Conservation (phyloP, 2,113 vertebrate genomes). For the Promerops cafer region DNA sequence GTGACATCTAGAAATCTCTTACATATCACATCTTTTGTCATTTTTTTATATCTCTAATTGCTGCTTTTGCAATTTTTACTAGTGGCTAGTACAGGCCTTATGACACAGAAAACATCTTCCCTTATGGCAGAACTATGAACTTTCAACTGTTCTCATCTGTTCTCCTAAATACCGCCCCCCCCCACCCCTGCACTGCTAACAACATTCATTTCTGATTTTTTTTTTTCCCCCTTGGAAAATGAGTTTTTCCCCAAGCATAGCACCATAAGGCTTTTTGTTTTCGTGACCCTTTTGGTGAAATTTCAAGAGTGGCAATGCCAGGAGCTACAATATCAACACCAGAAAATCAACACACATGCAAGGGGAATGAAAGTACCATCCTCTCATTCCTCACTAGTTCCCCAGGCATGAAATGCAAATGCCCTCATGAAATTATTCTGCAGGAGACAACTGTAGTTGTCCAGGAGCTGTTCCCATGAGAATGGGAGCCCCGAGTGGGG, state of each 20-base stretch:
- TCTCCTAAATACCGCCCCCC: neutral
- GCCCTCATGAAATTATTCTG: neutral
- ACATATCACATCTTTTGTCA: neutral
- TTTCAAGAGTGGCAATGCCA: neutral
- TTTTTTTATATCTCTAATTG: neutral
- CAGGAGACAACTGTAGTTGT: neutral
- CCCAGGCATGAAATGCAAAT: neutral
- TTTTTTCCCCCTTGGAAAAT: neutral
- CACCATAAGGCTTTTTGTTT: neutral
- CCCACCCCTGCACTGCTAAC: neutral
- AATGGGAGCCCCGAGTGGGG: fast-evolving
- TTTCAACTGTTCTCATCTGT: neutral
- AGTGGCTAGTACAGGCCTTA: neutral
- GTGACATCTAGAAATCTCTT: neutral
- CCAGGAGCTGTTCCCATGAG: neutral
- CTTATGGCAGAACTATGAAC: neutral
- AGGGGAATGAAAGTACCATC: neutral
- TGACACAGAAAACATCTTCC: neutral
- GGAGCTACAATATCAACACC: neutral
- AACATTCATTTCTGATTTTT: neutral
- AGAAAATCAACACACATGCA: neutral
- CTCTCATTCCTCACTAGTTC: neutral
- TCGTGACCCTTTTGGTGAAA: neutral
- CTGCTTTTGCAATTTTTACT: neutral
- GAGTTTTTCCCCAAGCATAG: neutral